phyloP scores from a whole-genome alignment of 2,797 vertebrate species.

The Cuniculus paca region DNA sequence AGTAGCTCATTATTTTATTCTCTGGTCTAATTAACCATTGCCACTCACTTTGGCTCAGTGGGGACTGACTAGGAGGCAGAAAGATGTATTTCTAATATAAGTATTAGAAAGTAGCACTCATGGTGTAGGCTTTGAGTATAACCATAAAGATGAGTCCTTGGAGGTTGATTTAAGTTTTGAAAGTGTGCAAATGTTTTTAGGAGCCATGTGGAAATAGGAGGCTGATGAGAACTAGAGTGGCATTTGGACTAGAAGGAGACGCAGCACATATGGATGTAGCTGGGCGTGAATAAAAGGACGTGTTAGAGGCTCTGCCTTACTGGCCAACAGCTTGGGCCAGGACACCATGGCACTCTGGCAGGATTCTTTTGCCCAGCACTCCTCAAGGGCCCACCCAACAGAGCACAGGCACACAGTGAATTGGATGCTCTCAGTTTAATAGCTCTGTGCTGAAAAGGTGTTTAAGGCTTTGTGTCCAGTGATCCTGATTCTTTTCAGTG shows the following conservation, averaged over 20 bases:
- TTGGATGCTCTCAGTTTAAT: slow-evolving; percentile 70
- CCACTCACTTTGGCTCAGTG: not conserved
- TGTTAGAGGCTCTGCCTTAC: not conserved
- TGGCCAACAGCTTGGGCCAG: not conserved
- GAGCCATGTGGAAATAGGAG: not conserved
- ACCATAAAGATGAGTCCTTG: slow-evolving; percentile 21
- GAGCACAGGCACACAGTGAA: not conserved
- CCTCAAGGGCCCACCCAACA: not conserved
- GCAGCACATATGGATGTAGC: not conserved
- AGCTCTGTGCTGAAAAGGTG: not conserved
- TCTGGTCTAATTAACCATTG: not conserved
- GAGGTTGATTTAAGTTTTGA: slow-evolving; percentile 42
- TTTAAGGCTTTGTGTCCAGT: not conserved
- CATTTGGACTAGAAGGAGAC: not conserved
- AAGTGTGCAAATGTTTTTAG: not conserved
- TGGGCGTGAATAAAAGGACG: not conserved
- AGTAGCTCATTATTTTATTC: not conserved
- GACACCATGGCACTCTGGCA: not conserved
- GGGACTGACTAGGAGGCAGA: not conserved
- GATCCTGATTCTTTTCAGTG: not conserved
- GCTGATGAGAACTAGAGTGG: not conserved
- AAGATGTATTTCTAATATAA: not conserved
- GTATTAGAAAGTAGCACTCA: not conserved
- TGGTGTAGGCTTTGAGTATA: not conserved
- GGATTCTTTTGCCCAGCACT: not conserved